Evolutionary conservation across 2,113 vertebrate species (phyloP).

Genomic region (Coptodon rendalli): DNA sequence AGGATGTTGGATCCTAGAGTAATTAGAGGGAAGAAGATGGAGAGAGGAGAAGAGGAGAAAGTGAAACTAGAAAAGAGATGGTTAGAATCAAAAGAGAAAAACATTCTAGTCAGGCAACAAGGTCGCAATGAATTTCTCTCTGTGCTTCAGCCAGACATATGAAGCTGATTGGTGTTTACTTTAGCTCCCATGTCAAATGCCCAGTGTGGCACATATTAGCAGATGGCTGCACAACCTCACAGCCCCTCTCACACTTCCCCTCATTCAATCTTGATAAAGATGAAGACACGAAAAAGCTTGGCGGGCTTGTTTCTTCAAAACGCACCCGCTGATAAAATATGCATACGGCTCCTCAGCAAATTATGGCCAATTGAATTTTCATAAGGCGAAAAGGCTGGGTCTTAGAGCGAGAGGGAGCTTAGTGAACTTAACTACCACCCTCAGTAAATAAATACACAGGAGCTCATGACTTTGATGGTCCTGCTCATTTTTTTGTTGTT

Average conservation of each 20-base stretch:
- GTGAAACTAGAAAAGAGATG: conserved; percentile 28
- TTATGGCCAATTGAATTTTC: conserved; percentile 69
- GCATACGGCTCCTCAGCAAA: conserved; percentile 64
- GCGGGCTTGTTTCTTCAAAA: conserved; percentile 58
- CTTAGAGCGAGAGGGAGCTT: conserved; percentile 38
- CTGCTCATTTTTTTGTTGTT: background rate
- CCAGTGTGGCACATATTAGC: conserved; percentile 41
- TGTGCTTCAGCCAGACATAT: conserved; percentile 29
- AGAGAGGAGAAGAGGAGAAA: conserved; percentile 21
- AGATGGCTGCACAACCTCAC: conserved; percentile 27
- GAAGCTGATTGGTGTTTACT: conserved; percentile 51
- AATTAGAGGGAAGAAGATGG: conserved; percentile 55
- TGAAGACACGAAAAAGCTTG: conserved; percentile 43
- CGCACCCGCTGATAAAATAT: conserved; percentile 64
- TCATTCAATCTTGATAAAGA: conserved; percentile 50
- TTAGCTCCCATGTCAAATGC: conserved; percentile 38
- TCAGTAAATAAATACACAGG: conserved; percentile 64
- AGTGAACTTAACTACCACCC: conserved; percentile 58
- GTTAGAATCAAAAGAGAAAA: conserved; percentile 7
- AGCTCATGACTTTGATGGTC: conserved; percentile 48
- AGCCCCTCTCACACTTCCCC: conserved; percentile 9
- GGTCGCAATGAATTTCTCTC: background rate
- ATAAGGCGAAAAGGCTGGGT: conserved; percentile 57
- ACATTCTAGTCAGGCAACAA: background rate
- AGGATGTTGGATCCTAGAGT: conserved; percentile 45